Evolutionary conservation across 2,888 invertebrate genomes (phyloP), one percentile per base, ranked within the genome.

Genomic region (Podotricha telesiphe): DNA sequence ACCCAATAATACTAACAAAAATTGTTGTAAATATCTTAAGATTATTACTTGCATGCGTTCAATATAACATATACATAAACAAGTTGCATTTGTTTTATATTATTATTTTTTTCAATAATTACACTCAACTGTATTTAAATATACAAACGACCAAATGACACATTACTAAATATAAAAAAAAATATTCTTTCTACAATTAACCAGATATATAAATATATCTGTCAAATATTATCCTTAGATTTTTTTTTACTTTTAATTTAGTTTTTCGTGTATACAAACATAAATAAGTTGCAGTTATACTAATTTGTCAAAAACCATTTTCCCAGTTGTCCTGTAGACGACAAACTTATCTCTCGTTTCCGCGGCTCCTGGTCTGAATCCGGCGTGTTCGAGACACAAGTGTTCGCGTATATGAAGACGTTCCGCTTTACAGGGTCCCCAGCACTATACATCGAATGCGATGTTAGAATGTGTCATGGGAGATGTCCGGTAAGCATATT

Each of bases 391-490:
- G 98, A 98, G 92, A 98, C 98, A 0, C 98, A 98, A 86, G 97
- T 98, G 56, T 98, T 96, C 86, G 98, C 98, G 10, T 98, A 98
- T 82, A 97, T 98, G 97, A 98, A 98, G 90, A 98, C 98, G 2
- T 97, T 97, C 89, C 94, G 98, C 70, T 98, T 98, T 87, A 98
- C 98, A 0, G 98, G 98, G 28, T 98, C 98, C 0, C 98, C 98
- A 0, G 98, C 98, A 7, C 94, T 98, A 5, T 98, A 98, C 85
- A 97, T 98, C 72, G 98, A 98, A 90, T 98, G 98, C 80, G 98
- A 98, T 86, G 98, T 98, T 42, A 94, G 98, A 77, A 98, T 98
- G 98, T 98, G 98, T 85, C 98, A 98, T 86, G 98, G 98, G 71
- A 94, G 97, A 78, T 98, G 98, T 93, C 98, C 98, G 79, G 98